These are phyloP conservation scores for Nesometra sesokonis DNA, from an alignment of 35 echinoderm and acorn worm species.

Conservation along the genomic window DNA sequence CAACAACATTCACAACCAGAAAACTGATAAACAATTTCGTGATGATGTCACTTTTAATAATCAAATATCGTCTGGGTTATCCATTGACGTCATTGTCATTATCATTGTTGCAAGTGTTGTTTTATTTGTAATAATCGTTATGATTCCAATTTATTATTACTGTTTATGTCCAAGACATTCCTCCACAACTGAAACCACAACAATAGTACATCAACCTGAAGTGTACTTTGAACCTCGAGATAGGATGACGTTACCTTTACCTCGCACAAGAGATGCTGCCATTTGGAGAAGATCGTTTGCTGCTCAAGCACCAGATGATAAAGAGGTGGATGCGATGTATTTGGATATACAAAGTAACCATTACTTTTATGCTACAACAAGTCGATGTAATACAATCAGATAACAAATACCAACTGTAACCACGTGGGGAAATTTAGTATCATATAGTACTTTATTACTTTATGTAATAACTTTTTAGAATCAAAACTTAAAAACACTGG, in stretches of 20 bases:
- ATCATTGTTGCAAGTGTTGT: neutral
- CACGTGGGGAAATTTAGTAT: too few relatives aligned
- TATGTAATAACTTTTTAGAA: too few relatives aligned
- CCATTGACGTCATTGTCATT: neutral
- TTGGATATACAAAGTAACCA: neutral
- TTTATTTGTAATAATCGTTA: neutral
- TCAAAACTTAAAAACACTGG: too few relatives aligned
- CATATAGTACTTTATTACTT: too few relatives aligned
- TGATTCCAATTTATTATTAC: neutral
- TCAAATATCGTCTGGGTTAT: neutral
- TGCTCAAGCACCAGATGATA: neutral
- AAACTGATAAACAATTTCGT: neutral
- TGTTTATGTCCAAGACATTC: neutral
- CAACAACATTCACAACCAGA: neutral
- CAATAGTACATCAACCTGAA: neutral
- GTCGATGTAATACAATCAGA: neutral
- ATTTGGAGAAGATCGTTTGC: neutral
- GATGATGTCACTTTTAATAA: neutral
- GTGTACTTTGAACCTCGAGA: neutral
- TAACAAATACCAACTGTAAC: neutral
- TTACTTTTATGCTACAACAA: neutral
- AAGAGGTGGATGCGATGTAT: neutral
- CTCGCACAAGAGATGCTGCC: neutral
- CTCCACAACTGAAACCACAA: neutral
- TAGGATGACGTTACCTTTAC: neutral